phyloP scores from a whole-genome alignment of 2,888 invertebrate species.

The Apantesis nais region DNA sequence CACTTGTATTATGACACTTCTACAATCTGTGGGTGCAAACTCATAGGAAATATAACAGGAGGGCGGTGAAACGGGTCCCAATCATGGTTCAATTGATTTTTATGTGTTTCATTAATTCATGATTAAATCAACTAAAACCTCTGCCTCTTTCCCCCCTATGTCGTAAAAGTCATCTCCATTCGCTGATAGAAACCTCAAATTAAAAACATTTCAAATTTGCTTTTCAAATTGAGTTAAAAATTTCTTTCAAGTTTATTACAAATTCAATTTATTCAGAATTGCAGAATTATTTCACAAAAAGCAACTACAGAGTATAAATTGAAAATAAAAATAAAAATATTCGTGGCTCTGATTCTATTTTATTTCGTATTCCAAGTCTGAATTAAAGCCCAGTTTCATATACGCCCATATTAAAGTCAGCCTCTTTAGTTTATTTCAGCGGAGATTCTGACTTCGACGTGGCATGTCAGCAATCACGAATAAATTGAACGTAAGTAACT shows the following conservation, averaged over 20 bases:
- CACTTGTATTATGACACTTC: too few species aligned
- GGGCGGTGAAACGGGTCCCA: too few species aligned
- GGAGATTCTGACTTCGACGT: not conserved
- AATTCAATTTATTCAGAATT: slow-evolving; percentile 7
- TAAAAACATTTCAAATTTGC: not conserved
- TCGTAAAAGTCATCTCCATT: not conserved
- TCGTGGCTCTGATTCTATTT: not conserved
- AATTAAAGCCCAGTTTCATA: not conserved
- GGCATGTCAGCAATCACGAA: not conserved
- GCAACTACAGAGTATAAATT: not conserved
- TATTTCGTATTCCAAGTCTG: not conserved
- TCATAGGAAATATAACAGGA: too few species aligned
- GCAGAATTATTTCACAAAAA: not conserved
- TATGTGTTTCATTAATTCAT: not conserved
- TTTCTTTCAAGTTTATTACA: not conserved
- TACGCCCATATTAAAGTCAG: not conserved
- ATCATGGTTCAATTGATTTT: not conserved
- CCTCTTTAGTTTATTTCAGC: not conserved
- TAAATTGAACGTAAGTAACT: slow-evolving; percentile 3
- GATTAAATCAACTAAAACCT: not conserved
- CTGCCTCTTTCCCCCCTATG: not conserved
- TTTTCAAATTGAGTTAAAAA: slow-evolving; percentile 10
- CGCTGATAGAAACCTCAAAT: not conserved
- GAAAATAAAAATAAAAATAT: slow-evolving; percentile 3
- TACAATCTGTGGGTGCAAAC: too few species aligned